Evolutionary conservation across 2,888 invertebrate genomes (phyloP).

Genomic region (Blastobasis lacticolella): DNA sequence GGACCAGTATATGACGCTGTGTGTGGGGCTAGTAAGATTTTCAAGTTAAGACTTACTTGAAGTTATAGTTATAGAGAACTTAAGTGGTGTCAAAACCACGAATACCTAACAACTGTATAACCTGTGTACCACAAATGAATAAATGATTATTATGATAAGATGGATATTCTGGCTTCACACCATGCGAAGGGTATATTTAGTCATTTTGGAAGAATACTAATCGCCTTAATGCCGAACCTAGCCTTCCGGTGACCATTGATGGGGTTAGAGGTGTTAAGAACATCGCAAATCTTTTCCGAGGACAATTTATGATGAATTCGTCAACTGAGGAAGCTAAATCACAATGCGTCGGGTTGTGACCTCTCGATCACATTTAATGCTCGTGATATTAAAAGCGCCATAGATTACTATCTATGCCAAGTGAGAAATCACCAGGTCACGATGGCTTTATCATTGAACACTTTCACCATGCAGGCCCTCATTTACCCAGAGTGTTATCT

Average conservation of each 20-base stretch:
- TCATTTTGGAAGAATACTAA: slow-evolving; percentile 10
- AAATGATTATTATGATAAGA: too few relatives aligned
- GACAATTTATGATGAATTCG: not conserved
- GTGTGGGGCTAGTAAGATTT: slow-evolving; percentile 3
- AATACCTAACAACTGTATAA: slow-evolving; percentile 6
- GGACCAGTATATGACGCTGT: slow-evolving; percentile 9
- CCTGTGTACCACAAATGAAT: too few relatives aligned
- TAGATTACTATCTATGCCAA: not conserved
- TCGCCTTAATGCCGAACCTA: slow-evolving; percentile 1
- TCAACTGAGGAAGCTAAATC: not conserved
- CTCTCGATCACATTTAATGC: not conserved
- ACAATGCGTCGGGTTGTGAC: not conserved
- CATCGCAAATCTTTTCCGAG: not conserved
- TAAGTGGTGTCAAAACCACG: slow-evolving; percentile 10
- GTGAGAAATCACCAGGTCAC: not conserved
- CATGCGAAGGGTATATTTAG: slow-evolving; percentile 1
- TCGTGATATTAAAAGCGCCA: not conserved
- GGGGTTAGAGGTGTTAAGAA: not conserved
- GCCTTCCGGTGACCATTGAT: not conserved
- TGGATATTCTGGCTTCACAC: slow-evolving; percentile 8
- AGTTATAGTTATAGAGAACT: too few relatives aligned
- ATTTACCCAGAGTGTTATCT: not conserved
- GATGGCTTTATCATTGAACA: not conserved
- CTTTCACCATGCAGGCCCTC: not conserved
- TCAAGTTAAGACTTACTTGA: too few relatives aligned